phyloP scores from a whole-genome alignment of 2,888 invertebrate species.

The Tiliacea citrago region DNA sequence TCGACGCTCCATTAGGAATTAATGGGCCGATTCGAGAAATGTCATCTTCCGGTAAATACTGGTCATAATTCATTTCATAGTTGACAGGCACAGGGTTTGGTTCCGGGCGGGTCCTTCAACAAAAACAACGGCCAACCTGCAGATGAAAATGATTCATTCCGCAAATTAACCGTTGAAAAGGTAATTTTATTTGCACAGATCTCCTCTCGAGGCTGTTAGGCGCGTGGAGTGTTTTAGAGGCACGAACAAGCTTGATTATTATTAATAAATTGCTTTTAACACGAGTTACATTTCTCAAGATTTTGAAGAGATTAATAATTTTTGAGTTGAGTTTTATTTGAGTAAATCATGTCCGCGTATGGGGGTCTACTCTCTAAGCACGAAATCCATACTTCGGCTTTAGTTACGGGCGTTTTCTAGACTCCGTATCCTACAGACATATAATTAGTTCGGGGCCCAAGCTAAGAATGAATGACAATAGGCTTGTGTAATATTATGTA shows the following conservation, averaged over 20 bases:
- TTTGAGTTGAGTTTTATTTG: neutral
- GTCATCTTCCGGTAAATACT: slow-evolving; percentile 89
- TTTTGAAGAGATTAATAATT: neutral
- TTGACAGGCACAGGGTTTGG: slow-evolving; percentile 70
- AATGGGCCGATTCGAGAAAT: slow-evolving; percentile 89
- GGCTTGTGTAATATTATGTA: too few relatives aligned
- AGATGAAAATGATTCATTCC: slow-evolving; percentile 82
- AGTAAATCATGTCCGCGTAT: neutral
- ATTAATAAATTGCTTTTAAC: slow-evolving; percentile 67
- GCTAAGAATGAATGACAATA: too few relatives aligned
- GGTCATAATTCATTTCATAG: slow-evolving; percentile 82
- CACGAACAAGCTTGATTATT: slow-evolving; percentile 63
- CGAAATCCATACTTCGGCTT: too few relatives aligned
- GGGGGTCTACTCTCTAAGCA: too few relatives aligned
- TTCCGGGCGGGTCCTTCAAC: slow-evolving; percentile 59
- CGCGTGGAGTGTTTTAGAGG: slow-evolving; percentile 64
- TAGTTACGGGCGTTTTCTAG: too few relatives aligned
- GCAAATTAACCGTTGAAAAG: slow-evolving; percentile 80
- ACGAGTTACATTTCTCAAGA: slow-evolving; percentile 35
- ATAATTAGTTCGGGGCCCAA: too few relatives aligned
- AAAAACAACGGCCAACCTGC: slow-evolving; percentile 78
- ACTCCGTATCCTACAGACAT: too few relatives aligned
- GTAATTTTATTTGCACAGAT: slow-evolving; percentile 74
- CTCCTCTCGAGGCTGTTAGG: slow-evolving; percentile 33
- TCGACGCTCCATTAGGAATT: slow-evolving; percentile 89